Conservation (phyloP, 2,888 invertebrate species). For the Aspidapion aeneum region DNA sequence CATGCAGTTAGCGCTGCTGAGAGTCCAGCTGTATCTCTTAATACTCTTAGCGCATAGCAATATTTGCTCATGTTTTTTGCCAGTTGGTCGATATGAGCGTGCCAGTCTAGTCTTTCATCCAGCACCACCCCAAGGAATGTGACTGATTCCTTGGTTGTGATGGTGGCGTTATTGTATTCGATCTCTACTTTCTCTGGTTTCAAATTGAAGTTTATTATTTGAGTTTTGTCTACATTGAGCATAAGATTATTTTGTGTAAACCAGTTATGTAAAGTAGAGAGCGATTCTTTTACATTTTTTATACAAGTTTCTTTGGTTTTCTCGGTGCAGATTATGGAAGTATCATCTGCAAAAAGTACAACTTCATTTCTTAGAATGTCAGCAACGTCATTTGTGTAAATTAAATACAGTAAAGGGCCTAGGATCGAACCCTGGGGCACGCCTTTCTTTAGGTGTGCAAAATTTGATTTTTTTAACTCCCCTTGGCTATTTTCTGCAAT, state of each 20-base stretch:
- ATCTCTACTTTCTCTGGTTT: background rate
- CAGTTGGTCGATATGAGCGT: background rate
- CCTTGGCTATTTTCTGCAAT: background rate
- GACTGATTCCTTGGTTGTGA: background rate
- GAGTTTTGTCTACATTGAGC: slow-evolving; percentile 3
- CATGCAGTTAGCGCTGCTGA: background rate
- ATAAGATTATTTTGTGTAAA: background rate
- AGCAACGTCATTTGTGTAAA: background rate
- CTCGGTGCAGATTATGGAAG: no score
- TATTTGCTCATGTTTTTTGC: background rate
- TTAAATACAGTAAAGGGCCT: background rate
- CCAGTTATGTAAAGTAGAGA: background rate
- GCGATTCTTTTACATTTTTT: no score
- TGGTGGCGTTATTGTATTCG: background rate
- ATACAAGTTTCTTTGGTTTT: no score
- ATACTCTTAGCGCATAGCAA: background rate
- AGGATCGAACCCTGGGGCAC: background rate
- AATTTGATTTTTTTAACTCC: background rate
- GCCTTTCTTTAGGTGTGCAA: background rate
- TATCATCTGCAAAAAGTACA: slow-evolving; percentile 10
- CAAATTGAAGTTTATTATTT: background rate
- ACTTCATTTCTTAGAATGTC: background rate
- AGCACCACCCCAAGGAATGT: background rate
- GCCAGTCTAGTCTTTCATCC: slow-evolving; percentile 3
- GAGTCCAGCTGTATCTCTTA: background rate